A percentile compares a stretch with the other conserved stretches of the same genome.
Conservation (phyloP, 1,140 invertebrate species). For the Apis mellifera region DNA sequence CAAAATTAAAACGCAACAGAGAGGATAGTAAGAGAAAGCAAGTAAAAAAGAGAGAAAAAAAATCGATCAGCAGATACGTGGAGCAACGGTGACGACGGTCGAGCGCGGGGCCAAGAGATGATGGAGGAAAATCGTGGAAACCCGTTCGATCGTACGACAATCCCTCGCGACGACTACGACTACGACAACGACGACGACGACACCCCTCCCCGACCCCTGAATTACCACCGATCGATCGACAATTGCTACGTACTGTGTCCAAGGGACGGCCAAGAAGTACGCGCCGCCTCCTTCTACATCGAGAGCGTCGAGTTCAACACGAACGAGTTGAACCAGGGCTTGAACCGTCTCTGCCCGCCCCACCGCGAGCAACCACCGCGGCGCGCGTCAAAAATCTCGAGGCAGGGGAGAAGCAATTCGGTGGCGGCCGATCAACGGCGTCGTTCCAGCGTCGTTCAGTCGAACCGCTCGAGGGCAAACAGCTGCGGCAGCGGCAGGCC, state of each 20-base stretch:
- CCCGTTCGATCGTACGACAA: conserved; percentile 65
- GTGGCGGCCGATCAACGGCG: conserved; percentile 65
- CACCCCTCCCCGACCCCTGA: conserved; percentile 15
- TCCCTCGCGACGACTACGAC: conserved; percentile 67
- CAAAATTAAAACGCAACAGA: neutral
- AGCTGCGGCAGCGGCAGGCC: conserved; percentile 70
- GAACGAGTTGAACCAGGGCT: conserved; percentile 4
- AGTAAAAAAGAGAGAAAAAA: neutral
- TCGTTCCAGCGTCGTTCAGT: conserved; percentile 69
- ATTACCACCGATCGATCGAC: conserved; percentile 26
- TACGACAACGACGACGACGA: conserved; percentile 70
- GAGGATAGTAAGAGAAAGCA: neutral
- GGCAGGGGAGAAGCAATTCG: conserved; percentile 59
- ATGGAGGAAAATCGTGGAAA: conserved; percentile 36
- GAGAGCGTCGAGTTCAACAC: conserved; percentile 14
- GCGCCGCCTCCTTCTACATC: conserved; percentile 28
- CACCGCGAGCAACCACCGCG: conserved; percentile 55
- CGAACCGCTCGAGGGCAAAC: conserved; percentile 70
- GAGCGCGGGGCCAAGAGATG: neutral
- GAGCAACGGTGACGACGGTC: no score
- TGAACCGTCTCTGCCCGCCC: no score
- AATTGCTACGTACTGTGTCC: conserved; percentile 9
- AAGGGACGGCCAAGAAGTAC: conserved; percentile 1
- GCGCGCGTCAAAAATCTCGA: conserved; percentile 66
- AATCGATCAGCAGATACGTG: no score